These are phyloP conservation scores for Taeniopygia guttata DNA, from an alignment of 2,797 vertebrate species.

Conservation along the genomic window DNA sequence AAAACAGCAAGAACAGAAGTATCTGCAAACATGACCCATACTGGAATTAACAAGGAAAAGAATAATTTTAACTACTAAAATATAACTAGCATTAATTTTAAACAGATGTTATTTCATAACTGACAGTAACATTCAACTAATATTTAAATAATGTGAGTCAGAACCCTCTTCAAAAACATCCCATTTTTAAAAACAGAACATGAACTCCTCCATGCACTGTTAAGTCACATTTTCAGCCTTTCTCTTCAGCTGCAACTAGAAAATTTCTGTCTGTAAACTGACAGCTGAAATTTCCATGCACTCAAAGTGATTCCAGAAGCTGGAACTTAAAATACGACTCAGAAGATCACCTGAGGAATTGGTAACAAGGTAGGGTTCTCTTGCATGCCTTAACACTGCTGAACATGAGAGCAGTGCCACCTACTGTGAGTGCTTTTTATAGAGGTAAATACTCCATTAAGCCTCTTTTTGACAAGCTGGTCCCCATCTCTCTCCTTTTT, in stretches of 20 bases:
- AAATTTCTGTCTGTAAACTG: neutral
- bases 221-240: neutral
- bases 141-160: neutral
- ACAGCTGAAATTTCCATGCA: neutral
- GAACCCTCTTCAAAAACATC: neutral
- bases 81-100: neutral
- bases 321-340: neutral
- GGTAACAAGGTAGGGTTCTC: neutral
- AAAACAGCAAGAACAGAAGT: neutral
- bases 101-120: constrained; percentile 1
- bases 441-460: neutral
- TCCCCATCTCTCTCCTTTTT: neutral
- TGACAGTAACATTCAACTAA: neutral
- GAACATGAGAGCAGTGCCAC: neutral
- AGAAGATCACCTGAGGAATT: neutral
- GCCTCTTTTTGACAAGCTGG: neutral
- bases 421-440: neutral
- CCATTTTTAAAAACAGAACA: neutral
- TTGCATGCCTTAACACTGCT: neutral
- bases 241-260: neutral
- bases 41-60: neutral
- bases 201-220: neutral
- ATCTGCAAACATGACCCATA: neutral
- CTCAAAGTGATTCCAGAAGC: neutral
- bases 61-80: neutral